Evolutionary conservation across 2,888 invertebrate genomes (phyloP).

Genomic region (Leucania comma): DNA sequence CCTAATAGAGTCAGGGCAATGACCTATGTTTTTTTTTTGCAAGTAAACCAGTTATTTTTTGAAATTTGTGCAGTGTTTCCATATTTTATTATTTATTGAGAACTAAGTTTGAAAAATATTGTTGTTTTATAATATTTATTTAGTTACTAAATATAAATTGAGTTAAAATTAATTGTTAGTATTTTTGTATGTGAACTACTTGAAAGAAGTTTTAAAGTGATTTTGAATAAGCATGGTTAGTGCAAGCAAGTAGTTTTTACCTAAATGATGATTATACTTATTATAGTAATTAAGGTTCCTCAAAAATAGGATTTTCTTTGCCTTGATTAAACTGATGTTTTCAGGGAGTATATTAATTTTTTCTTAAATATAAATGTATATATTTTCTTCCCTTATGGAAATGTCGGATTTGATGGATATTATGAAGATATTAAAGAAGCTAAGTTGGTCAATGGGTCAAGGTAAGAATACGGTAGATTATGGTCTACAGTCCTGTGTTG

Average conservation of each 20-base stretch:
- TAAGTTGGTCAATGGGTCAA: not conserved
- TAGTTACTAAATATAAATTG: slow-evolving; percentile 2
- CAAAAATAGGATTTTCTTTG: not conserved
- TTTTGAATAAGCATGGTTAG: slow-evolving; percentile 19
- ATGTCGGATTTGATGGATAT: not conserved
- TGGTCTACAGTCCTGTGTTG: no score
- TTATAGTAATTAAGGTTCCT: not conserved
- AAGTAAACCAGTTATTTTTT: slow-evolving; percentile 72
- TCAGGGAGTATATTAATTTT: not conserved
- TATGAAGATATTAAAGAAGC: not conserved
- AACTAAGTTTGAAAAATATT: not conserved
- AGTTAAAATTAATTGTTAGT: not conserved
- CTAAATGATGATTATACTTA: not conserved
- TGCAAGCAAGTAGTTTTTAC: slow-evolving; percentile 41
- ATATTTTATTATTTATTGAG: slow-evolving; percentile 27
- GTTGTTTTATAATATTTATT: slow-evolving; percentile 5
- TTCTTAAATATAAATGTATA: no score
- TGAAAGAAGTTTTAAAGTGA: slow-evolving; percentile 37
- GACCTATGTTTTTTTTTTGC: slow-evolving; percentile 83
- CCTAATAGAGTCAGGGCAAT: slow-evolving; percentile 83
- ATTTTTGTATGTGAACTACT: not conserved
- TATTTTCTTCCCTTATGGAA: not conserved
- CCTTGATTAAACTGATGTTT: not conserved
- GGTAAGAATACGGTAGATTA: not conserved
- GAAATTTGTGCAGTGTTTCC: slow-evolving; percentile 51